Evolutionary conservation across 2,888 invertebrate genomes (phyloP), one percentile per base, ranked within the genome.

Genomic region (Eupeodes latifasciatus): DNA sequence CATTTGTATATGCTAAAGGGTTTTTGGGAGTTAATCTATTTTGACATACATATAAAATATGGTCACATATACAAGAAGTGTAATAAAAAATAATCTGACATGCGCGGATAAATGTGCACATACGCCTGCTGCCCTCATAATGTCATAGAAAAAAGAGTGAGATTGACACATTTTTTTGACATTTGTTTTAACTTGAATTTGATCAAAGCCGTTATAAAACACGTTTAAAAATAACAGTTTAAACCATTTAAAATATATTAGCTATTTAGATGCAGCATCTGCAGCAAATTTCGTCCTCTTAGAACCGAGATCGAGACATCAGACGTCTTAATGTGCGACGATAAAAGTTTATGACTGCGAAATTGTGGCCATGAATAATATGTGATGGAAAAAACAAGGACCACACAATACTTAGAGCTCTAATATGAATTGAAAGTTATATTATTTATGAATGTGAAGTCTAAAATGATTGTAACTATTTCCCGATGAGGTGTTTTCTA

Each of bases 281-380:
- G 5, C 12, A 10, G 6, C n/a, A 40, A 7, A 5, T 40, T 4
- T 55, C 6, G 16, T 51, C n/a, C 67, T 69, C 14, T 53, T 49
- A 16, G 27, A 57, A 59, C 12, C 44, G 72, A 64, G 51, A 59
- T 1, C 27, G 27, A 27, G 27, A 27, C 27, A 5, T 51, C 81
- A 85, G 85, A 85, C 85, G 81, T 81, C 85, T 89, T 85, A 88
- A 88, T 88, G 81, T 85, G 81, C 55, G 74, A 75, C 78, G 75
- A 85, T 85, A 81, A 89, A 89, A 78, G 75, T 89, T 89, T 79
- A 89, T 81, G 81, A 85, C 84, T 88, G 81, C 84, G 81, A 81
- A 84, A 87, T 80, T 66, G 80, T 76, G 14, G 49, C 47, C 47
- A 66, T 74, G 19, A 47, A 55, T 12, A 44, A 47, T n/a, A 47